Evolutionary conservation across 2,797 vertebrate genomes (phyloP), one percentile per base, ranked within the genome.

Genomic region (Neopelma chrysocephalum): DNA sequence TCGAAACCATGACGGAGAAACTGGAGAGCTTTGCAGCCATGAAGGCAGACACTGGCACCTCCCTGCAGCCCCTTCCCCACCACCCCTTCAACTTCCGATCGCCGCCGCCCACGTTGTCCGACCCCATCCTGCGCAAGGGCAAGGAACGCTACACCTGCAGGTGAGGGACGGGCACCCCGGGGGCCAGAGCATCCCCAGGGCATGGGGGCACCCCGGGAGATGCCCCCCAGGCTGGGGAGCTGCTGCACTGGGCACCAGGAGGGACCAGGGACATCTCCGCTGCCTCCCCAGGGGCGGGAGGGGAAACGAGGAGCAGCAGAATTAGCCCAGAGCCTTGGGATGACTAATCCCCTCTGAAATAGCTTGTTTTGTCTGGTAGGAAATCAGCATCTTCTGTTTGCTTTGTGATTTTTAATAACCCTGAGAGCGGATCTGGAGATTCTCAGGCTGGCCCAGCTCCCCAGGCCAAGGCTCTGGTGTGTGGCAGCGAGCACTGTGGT

Each of bases 141-240:
- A 99, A 99, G 98, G 99, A 99, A 96, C 99, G 99, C 17, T 99
- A 99, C 91, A 99, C 99, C 50, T 99, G 99, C 99, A 99, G 99
- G 99, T 99, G 81, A 85, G 88, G 31, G 32, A 47, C 1, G 3
- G 22, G 56, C 54, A 6, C 2, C 29, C 86, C 61, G 1, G 7
- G 27, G 8, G 0, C 43, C 75, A 36, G 9, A 4, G 11, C 1
- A 34, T 3, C 48, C 66, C 51, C 45, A 1, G 57, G 23, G 0
- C 15, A 26, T 25, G 64, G 15, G 9, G 50, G 29, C 5, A 38
- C 0, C 65, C 45, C 58, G 0, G 26, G 34, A 32, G 14, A 48
- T 32, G 68, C 81, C 53, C 7, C 88, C 48, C 5, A 15, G 21
- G 20, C 56, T 4, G 57, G 38, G 48, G 5, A 58, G 36, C 26